Evolutionary conservation across 2,113 vertebrate genomes (phyloP), one percentile per base, ranked within the genome.

Genomic region (Leucosticte australis): DNA sequence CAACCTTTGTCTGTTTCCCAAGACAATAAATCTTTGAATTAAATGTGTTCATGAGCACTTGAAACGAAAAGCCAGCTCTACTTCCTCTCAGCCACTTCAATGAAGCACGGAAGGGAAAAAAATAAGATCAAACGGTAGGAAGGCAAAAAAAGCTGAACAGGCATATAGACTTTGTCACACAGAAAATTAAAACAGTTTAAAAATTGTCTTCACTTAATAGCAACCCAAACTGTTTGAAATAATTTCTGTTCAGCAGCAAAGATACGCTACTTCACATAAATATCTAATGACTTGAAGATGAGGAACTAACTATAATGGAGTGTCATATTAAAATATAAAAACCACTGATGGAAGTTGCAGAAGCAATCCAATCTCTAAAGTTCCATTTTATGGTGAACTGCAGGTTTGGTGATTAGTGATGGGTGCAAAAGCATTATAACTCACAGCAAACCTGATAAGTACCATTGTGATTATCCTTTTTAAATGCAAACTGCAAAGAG

Each of bases 291-390:
- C 28, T 93, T 73, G 39, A 95, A 60, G 42, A 78, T 13, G 31
- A 96, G 47, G 65, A 91, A 15, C 35, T 92, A 95, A 95, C 30
- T 87, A 62, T 88, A 97, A 94, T 74, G 33, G 89, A 92, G 24
- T 12, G 83, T 86, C 77, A 89, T 83, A 92, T 83, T 97, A 84
- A 95, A 97, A 95, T 90, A 95, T 78, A 90, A 92, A 97, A 95
- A 49, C 11, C 27, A 83, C 46, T 2, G 2, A 93, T 67, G 47
- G 46, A 92, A 74, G 77, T 44, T 83, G 41, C 17, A 42, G 22
- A 24, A 83, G 39, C 69, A 92, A 90, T 92, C 27, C 46, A 94
- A 26, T 95, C 79, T 94, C 35, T 5, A 20, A 70, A 94, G 24
- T 68, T 87, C 8, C 44, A 41, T 83, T 95, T 89, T 86, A 79